Evolutionary conservation across 2,113 vertebrate genomes (phyloP).

Genomic region (Peromyscus californicus): DNA sequence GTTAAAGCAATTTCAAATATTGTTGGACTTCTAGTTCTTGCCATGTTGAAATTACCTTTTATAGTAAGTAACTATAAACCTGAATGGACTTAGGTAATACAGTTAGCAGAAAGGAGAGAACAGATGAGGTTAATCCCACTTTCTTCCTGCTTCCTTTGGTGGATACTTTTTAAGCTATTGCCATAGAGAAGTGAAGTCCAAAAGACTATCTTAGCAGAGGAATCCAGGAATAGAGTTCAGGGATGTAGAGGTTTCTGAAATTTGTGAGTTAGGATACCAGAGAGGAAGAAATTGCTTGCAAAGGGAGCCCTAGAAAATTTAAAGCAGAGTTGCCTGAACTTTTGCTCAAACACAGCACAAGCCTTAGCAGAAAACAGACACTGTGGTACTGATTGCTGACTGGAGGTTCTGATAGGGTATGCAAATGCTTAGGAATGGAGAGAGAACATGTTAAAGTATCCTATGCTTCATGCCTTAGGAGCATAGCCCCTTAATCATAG

Average conservation of each 20-base stretch:
- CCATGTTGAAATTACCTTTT: background rate
- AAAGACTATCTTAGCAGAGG: background rate
- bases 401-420: background rate
- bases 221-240: background rate
- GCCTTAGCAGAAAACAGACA: background rate
- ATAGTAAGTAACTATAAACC: background rate
- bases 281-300: background rate
- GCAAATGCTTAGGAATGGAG: background rate
- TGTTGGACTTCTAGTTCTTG: background rate
- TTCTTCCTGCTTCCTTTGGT: background rate
- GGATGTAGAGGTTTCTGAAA: background rate
- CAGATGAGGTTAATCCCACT: background rate
- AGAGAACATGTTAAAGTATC: background rate
- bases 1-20: conserved; percentile 44
- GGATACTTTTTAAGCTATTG: background rate
- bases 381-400: background rate
- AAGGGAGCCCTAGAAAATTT: background rate
- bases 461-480: background rate
- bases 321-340: background rate
- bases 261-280: background rate
- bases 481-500: background rate
- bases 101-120: background rate
- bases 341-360: background rate
- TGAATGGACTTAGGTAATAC: background rate
- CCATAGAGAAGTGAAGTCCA: background rate